Evolutionary conservation across 2,797 vertebrate genomes (phyloP), one percentile per base, ranked within the genome.

Genomic region (Acanthurus lineatus): DNA sequence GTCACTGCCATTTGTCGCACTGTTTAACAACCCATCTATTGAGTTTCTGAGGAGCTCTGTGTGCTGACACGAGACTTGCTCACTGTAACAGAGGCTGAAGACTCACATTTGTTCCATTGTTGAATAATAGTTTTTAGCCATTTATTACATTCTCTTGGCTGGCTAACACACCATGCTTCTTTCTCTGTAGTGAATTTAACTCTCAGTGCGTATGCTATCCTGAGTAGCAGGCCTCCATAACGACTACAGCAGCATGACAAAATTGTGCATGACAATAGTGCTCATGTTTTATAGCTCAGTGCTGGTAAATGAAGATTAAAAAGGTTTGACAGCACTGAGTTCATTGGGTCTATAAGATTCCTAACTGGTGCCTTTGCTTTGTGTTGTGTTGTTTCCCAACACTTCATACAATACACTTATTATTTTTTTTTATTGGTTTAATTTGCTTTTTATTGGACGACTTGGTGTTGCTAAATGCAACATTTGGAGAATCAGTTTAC

Each of bases 101-200:
- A 64, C 77, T 81, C 73, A 3, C 70, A 79, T 83, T 85, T 77
- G 79, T 80, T 68, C 63, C 61, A 16, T 70, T 73, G 73, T 77
- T 35, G 66, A 54, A 61, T 79, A 63, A 76, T 61, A 49, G 51
- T 78, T 71, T 62, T n/a, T n/a, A n/a, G 64, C 51, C 72, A 68
- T 90, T 77, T 68, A 84, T 71, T 74, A 51, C 61, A 16, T 84
- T 82, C 73, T 73, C 47, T 42, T 80, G 16, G 3, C 59, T 56
- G 1, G 9, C 64, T 79, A 53, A 68, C 82, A 22, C 65, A 57
- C 75, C 59, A 59, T 8, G 75, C 77, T 62, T 73, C 64, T 32
- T 69, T 70, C 51, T 14, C 38, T 78, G 82, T 56, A 45, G 69
- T 83, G 65, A 73, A 63, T 76, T 68, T 77, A 25, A 22, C 67